Evolutionary conservation across 1,140 invertebrate species (phyloP), one percentile per base, ranked within the genome.

Genomic region (Drosophila auraria): DNA sequence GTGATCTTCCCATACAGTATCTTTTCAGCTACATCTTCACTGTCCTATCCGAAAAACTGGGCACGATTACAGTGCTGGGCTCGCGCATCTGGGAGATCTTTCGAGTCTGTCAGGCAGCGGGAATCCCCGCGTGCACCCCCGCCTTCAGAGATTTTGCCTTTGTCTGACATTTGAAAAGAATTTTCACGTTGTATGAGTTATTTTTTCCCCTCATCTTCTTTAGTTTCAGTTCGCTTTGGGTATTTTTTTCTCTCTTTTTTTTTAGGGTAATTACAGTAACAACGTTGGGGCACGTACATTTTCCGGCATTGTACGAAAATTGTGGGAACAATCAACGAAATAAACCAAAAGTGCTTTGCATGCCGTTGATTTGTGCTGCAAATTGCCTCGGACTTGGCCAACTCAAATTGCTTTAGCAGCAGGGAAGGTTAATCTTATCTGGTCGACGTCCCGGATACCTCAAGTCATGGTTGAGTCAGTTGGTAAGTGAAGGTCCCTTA

Each of bases 261-360:
- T 87, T 63, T 47, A 68, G 68, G 81, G 70, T 80, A 87, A 87
- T 87, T 87, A 90, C 86, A 81, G 81, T 73, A 86, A 87, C 71
- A 76, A 82, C 78, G 65, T 44, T 78, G 58, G 72, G 68, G 83
- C 80, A 87, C 83, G 83, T 87, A 87, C 83, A 87, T 87, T 87
- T 87, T 87, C 84, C 84, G 76, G 84, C 86, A 90, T 79, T 84
- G 83, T 89, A 89, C 83, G 73, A 87, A 87, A 87, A 87, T 87
- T 87, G 84, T 87, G 86, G 86, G 84, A 87, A 87, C 86, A 87
- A 87, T 87, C 84, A 87, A 89, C 81, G 78, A 87, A 89, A 87
- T 82, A 76, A 84, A 57, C 74, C 74, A 87, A 84, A 84, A 84
- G 81, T 75, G 86, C 86, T 87, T 87, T 87, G 84, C 84, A 87